phyloP scores from a whole-genome alignment of 1,140 invertebrate genomes.

The Nasonia vitripennis region DNA sequence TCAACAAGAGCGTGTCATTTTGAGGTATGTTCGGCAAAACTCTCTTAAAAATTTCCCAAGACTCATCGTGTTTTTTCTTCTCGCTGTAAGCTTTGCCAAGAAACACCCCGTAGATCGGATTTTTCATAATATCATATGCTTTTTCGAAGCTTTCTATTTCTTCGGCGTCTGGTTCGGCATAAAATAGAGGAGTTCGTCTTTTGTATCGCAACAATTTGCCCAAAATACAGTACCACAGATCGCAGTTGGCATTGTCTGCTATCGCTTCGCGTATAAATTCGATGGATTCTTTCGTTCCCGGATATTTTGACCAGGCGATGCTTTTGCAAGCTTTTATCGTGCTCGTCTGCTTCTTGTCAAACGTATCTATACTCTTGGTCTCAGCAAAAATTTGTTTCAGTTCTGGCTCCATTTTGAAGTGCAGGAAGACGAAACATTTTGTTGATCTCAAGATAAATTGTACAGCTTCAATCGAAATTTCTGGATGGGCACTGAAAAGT shows the following conservation, averaged over 20 bases:
- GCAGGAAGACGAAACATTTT: too few species aligned
- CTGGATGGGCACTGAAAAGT: too few species aligned
- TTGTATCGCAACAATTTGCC: not conserved
- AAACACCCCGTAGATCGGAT: not conserved
- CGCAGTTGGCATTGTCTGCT: not conserved
- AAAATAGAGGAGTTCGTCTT: not conserved
- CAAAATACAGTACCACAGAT: conserved; percentile 6
- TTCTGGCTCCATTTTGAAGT: too few species aligned
- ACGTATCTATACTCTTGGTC: too few species aligned
- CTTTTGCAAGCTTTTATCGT: too few species aligned
- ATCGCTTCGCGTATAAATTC: not conserved
- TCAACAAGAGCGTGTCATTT: not conserved
- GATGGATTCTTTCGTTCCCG: too few species aligned
- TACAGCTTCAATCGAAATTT: too few species aligned
- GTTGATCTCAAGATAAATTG: too few species aligned
- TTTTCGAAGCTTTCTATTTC: conserved; percentile 17
- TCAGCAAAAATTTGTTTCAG: too few species aligned
- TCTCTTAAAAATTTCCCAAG: not conserved
- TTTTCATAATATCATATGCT: conserved; percentile 1
- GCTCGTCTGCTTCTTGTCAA: too few species aligned
- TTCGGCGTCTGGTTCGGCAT: not conserved
- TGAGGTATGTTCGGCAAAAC: not conserved
- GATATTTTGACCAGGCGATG: too few species aligned
- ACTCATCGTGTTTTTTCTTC: not conserved
- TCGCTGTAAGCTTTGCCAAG: not conserved